Conservation (phyloP, 2,797 vertebrate species). For the Alosa sapidissima region DNA sequence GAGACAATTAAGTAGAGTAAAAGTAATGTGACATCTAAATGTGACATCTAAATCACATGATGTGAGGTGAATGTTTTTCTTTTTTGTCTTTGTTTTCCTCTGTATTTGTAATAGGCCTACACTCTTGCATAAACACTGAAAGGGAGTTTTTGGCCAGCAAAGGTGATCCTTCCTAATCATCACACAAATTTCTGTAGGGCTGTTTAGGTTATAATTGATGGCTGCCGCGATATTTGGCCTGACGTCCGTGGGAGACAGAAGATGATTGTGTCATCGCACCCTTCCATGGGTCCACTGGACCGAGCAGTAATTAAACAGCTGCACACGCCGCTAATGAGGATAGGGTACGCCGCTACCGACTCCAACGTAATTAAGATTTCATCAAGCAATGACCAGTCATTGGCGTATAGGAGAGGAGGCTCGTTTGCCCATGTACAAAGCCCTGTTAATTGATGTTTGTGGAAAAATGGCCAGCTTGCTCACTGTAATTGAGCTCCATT, state of each 20-base stretch:
- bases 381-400: not conserved
- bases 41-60: too few species aligned
- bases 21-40: too few species aligned
- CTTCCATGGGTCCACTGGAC: constrained; percentile 6
- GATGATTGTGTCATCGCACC: constrained; percentile 23
- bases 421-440: constrained; percentile 19
- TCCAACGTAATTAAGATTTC: constrained; percentile 32
- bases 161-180: not conserved
- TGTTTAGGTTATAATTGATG: constrained; percentile 3
- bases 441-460: constrained; percentile 7
- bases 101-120: too few species aligned
- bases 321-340: constrained; percentile 27
- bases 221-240: not conserved
- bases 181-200: not conserved
- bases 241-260: not conserved
- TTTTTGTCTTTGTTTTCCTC: too few species aligned
- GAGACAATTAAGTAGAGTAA: too few species aligned
- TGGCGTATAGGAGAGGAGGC: not conserved
- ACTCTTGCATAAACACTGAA: not conserved
- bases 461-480: not conserved
- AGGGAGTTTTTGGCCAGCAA: too few species aligned
- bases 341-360: constrained; percentile 15
- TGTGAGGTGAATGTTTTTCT: too few species aligned
- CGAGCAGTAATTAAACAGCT: constrained; percentile 32
- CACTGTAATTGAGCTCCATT: not conserved